These are phyloP conservation scores for Cerastoderma edule DNA, from an alignment of 2,888 invertebrate genomes.

Conservation along the genomic window DNA sequence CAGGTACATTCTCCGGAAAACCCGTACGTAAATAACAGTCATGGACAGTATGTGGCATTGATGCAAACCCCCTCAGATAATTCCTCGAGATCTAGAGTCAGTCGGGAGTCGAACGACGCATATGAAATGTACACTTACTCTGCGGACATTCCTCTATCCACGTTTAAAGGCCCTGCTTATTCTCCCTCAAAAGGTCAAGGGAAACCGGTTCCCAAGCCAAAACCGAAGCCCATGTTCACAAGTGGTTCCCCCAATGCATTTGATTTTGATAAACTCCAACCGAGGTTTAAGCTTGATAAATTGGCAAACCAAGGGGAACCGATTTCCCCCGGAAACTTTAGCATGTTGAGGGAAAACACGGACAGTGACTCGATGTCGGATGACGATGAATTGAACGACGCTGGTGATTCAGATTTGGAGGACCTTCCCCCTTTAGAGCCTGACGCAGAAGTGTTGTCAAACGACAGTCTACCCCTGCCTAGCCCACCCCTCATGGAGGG, in stretches of 20 bases:
- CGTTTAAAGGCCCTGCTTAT: conserved; percentile 44
- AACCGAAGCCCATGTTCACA: conserved; percentile 54
- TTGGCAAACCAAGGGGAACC: conserved; percentile 32
- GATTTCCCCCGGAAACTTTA: conserved; percentile 61
- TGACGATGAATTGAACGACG: conserved; percentile 52
- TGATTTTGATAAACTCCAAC: conserved; percentile 50
- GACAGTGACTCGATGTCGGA: conserved; percentile 69
- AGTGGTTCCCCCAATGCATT: conserved; percentile 57
- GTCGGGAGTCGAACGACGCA: conserved; percentile 59
- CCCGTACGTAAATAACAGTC: conserved; percentile 42
- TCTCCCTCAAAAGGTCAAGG: conserved; percentile 26
- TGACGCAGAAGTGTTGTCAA: conserved; percentile 70
- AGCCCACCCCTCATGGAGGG: conserved; percentile 66
- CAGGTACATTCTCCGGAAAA: conserved; percentile 56
- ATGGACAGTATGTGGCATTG: conserved; percentile 50
- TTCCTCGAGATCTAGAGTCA: conserved; percentile 41
- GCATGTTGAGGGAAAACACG: conserved; percentile 71
- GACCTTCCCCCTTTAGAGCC: conserved; percentile 65
- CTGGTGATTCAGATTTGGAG: conserved; percentile 71
- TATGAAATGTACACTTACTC: conserved; percentile 56
- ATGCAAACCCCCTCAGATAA: conserved; percentile 42
- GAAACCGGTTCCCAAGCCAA: conserved; percentile 41
- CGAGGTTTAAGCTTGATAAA: conserved; percentile 22
- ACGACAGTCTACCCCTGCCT: conserved; percentile 71
- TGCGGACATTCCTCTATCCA: conserved; percentile 56